Conservation (phyloP, 2,888 invertebrate species). For the Folsomia candida region DNA sequence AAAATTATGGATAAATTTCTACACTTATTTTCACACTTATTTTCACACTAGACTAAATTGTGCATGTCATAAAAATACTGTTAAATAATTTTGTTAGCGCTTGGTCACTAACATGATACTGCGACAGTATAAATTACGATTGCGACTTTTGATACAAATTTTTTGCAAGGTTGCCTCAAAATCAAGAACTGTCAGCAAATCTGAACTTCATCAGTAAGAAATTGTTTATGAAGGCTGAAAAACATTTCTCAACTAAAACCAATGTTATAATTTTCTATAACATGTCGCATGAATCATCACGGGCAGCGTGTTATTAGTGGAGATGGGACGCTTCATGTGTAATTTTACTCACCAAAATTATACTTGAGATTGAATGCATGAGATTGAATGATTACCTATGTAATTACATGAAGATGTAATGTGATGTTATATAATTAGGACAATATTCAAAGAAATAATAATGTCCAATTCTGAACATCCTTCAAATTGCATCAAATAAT, state of each 20-base stretch:
- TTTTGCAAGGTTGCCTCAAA: background rate
- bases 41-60: no score
- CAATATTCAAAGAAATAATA: background rate
- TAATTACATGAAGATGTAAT: background rate
- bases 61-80: no score
- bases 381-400: background rate
- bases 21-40: no score
- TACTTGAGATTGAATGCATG: background rate
- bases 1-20: no score
- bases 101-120: no score
- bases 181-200: background rate
- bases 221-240: background rate
- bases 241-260: background rate
- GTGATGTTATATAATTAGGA: background rate
- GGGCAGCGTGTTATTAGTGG: background rate
- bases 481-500: background rate
- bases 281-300: background rate
- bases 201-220: background rate
- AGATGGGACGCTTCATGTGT: background rate
- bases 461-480: background rate
- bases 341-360: background rate
- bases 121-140: background rate
- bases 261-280: background rate
- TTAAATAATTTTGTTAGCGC: no score
- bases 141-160: background rate